These are phyloP conservation scores for Eidolon dupreanum DNA, from an alignment of 2,797 vertebrate species.

Conservation along the genomic window DNA sequence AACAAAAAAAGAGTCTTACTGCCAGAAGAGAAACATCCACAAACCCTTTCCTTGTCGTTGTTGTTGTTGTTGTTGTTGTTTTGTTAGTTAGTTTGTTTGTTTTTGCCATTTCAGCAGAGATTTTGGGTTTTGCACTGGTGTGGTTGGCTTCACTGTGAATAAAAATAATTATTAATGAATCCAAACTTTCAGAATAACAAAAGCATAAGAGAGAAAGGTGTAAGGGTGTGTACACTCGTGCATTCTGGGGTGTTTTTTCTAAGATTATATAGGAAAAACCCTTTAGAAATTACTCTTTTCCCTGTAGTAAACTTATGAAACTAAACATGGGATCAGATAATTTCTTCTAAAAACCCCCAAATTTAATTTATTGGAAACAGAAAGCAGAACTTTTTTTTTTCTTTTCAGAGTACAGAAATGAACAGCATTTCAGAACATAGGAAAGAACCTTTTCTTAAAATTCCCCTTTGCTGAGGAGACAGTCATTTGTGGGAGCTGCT, in stretches of 20 bases:
- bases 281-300: slow-evolving; percentile 42
- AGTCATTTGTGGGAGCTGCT: background rate
- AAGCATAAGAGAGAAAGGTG: background rate
- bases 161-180: slow-evolving; percentile 50
- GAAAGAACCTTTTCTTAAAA: slow-evolving; percentile 18
- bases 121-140: slow-evolving; percentile 44
- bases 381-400: slow-evolving; percentile 1
- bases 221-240: background rate
- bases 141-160: slow-evolving; percentile 50
- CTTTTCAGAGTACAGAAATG: background rate
- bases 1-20: slow-evolving; percentile 53
- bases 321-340: background rate
- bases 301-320: background rate
- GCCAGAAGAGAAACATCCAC: slow-evolving; percentile 77
- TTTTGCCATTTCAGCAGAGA: slow-evolving; percentile 18
- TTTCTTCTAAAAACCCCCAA: slow-evolving; percentile 41
- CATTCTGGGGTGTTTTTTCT: background rate
- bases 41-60: slow-evolving; percentile 72
- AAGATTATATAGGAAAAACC: background rate
- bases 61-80: too few relatives aligned
- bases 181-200: background rate
- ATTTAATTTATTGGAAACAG: background rate
- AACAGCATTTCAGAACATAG: background rate
- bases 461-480: background rate
- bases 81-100: background rate